Conservation (phyloP, 2,888 invertebrate genomes). For the Caenorhabditis uteleia region DNA sequence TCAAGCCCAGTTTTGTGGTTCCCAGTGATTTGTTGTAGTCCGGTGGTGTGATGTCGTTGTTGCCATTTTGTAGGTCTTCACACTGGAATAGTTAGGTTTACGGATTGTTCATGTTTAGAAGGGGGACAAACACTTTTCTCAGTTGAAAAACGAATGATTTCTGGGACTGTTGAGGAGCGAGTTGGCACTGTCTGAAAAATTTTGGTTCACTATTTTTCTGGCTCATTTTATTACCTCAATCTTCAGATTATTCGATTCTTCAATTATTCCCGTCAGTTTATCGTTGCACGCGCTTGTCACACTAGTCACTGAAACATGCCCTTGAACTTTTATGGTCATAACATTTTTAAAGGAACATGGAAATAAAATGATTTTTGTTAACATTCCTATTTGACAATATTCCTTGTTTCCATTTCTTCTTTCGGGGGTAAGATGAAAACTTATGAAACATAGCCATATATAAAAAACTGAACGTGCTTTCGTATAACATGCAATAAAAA, state of each 20-base stretch:
- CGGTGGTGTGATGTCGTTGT: constrained; percentile 16
- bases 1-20: constrained; percentile 19
- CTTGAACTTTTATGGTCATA: no score
- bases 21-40: not conserved
- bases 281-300: constrained; percentile 52
- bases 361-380: no score
- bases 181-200: constrained; percentile 43
- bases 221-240: constrained; percentile 18
- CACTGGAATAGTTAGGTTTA: constrained; percentile 23
- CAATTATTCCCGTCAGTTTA: constrained; percentile 50
- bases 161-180: constrained; percentile 64
- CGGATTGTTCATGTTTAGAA: no score
- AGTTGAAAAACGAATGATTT: constrained; percentile 46
- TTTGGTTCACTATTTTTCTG: not conserved
- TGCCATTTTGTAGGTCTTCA: constrained; percentile 36
- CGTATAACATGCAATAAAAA: no score
- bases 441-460: no score
- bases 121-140: no score
- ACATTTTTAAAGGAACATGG: no score
- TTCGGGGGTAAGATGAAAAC: no score
- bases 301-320: constrained; percentile 52
- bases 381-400: no score
- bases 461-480: no score
- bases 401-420: no score
- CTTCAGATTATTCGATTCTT: constrained; percentile 39